Conservation (phyloP, 2,888 invertebrate species). For the Apamea monoglypha region DNA sequence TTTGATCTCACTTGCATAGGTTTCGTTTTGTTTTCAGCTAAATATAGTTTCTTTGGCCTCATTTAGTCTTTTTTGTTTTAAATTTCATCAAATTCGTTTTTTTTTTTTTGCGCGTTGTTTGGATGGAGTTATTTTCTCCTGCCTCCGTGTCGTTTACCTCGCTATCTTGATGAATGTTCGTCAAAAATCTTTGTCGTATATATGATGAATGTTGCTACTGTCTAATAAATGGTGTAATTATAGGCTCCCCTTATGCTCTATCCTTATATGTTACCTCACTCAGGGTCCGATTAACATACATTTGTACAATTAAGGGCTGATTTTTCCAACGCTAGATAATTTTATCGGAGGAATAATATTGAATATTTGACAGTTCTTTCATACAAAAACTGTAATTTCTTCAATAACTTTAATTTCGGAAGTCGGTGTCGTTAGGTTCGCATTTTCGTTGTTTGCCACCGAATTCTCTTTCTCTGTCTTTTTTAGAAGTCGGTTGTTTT, state of each 20-base stretch:
- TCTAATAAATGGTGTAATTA: background rate
- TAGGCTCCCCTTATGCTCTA: background rate
- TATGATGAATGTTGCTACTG: background rate
- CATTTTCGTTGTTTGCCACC: no score
- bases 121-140: background rate
- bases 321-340: no score
- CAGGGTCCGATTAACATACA: slow-evolving; percentile 1
- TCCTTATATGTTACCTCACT: background rate
- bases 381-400: no score
- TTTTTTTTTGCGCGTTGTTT: background rate
- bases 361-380: no score
- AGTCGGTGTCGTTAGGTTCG: no score
- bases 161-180: background rate
- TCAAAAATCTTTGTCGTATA: background rate
- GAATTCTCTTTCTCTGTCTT: no score
- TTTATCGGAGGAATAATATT: no score
- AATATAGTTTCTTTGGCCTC: no score
- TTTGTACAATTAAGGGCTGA: background rate
- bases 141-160: background rate
- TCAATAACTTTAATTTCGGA: no score
- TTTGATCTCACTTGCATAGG: background rate
- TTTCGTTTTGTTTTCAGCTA: background rate
- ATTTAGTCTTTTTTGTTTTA: background rate
- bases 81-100: background rate
- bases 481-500: no score